Percentiles rank a stretch among this genome's conserved stretches.
These are phyloP conservation scores for Daboia siamensis DNA, from an alignment of 2,113 vertebrate species.

Conservation along the genomic window DNA sequence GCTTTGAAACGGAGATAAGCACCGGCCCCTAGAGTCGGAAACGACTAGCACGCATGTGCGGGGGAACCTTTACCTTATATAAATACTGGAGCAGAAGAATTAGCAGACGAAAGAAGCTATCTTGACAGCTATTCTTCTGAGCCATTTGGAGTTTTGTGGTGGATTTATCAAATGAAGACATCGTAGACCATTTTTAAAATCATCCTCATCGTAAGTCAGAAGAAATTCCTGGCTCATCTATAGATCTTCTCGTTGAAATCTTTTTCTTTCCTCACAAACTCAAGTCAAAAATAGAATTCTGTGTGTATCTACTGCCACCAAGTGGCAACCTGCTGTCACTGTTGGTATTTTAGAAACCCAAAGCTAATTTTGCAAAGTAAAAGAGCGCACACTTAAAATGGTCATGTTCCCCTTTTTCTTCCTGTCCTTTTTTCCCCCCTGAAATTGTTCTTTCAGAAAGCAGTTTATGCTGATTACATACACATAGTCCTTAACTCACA, in stretches of 20 bases:
- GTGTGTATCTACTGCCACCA: neutral
- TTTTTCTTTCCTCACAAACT: neutral
- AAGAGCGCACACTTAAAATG: neutral
- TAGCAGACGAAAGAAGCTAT: neutral
- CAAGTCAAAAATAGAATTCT: neutral
- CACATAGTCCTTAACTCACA: neutral
- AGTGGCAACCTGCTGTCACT: neutral
- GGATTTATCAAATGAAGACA: neutral
- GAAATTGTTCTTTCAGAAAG: neutral
- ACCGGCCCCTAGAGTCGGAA: no score
- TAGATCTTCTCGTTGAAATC: neutral
- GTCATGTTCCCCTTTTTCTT: neutral
- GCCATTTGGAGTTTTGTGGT: neutral
- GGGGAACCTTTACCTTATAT: no score
- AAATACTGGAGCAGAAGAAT: neutral
- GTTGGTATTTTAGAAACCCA: neutral
- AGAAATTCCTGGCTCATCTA: neutral
- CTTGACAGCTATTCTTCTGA: neutral
- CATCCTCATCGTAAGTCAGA: neutral
- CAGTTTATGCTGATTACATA: neutral
- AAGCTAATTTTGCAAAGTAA: neutral
- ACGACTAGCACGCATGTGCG: no score
- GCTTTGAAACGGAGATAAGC: no score
- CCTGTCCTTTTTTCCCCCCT: rapidly evolving
- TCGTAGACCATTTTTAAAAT: neutral